Base-by-base conservation (phyloP, 2,888 invertebrate species). In the Pachymerium ferrugineum region DNA sequence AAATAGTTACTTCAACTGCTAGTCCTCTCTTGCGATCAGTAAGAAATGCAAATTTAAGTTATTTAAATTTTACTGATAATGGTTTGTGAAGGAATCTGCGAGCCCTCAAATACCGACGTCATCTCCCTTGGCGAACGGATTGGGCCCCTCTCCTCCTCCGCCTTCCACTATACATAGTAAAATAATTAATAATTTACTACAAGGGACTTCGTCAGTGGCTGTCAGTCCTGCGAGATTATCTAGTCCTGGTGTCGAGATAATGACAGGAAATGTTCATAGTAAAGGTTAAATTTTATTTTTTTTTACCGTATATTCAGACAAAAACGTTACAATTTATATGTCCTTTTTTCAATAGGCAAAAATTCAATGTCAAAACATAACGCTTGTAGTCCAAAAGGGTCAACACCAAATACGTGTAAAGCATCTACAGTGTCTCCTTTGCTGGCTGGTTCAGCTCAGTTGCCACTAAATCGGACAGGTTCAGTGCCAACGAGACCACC, bases 91-190 rank as follows among this genome's bases (percentile, higher is more conserved):
- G 74, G 73, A 73, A 47, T 73, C 74, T 28, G 29, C 47, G 25
- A 74, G 74, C 33, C 73, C 74, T 6, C 74, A 73, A 29, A 38
- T 74, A 29, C 70, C 70, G 70, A 28, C 77, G n/a, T 54, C 73
- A 12, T 33, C 75, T 16, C 77, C 74, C 12, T 28, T 73, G 2
- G 54, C 73, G 16, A 76, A 77, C 54, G 75, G 75, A 74, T 76
- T 30, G 77, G 74, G 73, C 35, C 73, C 74, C 35, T 75, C 73
- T 19, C 74, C 54, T 14, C 73, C 74, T 19, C 68, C 75, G 42
- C 35, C 75, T 73, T 75, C 75, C 29, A 62, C 74, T 67, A 67
- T 73, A 22, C 74, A 72, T 62, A 76, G 30, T 25, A 74, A 74
- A 28, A 42, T 74, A 28, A 33, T 74, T 62, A 75, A 75, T 70